A percentile compares a stretch with the other conserved stretches of the same genome.
These are phyloP conservation scores for Rapana venosa DNA, from an alignment of 2,888 invertebrate species.

Conservation along the genomic window DNA sequence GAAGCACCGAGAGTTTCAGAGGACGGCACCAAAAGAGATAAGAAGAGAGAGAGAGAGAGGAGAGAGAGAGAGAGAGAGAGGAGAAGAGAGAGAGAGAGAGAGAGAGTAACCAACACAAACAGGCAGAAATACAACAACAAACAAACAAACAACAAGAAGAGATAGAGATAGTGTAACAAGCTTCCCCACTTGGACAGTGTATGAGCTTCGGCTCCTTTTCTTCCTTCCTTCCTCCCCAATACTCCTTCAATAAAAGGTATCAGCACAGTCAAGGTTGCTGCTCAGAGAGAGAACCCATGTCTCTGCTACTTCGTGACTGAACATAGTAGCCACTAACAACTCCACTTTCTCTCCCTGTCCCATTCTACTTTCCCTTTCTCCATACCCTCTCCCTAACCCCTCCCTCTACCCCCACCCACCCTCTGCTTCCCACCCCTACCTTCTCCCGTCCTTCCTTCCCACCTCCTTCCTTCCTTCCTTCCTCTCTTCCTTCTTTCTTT, in stretches of 20 bases:
- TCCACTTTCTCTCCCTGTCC: background rate
- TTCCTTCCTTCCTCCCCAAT: background rate
- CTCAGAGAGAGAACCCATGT: background rate
- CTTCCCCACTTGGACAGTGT: no score
- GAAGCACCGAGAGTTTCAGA: background rate
- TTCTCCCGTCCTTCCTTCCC: background rate
- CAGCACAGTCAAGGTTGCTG: background rate
- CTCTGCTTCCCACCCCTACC: no score
- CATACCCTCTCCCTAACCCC: no score
- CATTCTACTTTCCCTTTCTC: background rate
- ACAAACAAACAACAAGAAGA: background rate
- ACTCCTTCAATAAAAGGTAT: background rate
- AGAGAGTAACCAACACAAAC: background rate
- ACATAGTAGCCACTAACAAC: background rate
- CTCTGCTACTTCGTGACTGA: background rate
- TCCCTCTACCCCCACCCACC: background rate
- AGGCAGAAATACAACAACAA: background rate
- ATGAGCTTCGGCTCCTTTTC: no score
- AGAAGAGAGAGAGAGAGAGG: background rate
- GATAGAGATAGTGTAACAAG: no score
- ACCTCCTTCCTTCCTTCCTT: background rate
- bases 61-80: background rate
- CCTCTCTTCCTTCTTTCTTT: background rate
- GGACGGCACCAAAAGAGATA: background rate
- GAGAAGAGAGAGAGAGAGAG: background rate